Evolutionary conservation across 2,113 vertebrate species (phyloP).

Genomic region (Ptyas mucosa): DNA sequence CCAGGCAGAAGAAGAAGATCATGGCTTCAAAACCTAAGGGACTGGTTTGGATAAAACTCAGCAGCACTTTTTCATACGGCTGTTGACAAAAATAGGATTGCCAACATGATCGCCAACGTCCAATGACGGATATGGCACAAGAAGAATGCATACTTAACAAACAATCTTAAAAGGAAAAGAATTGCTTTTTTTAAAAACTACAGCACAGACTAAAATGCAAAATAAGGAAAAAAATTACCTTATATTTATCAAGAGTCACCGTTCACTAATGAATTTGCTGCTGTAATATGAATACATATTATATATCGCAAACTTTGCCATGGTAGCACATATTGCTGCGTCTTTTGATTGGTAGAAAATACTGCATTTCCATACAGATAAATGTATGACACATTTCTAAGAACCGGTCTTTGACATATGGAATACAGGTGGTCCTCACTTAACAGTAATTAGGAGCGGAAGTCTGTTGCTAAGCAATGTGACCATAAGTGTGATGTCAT

Average conservation of each 20-base stretch:
- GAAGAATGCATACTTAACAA: background rate
- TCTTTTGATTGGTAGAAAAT: background rate
- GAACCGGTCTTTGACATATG: background rate
- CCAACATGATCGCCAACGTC: too few relatives aligned
- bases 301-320: background rate
- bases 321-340: background rate
- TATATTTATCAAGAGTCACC: background rate
- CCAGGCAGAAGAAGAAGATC: too few relatives aligned
- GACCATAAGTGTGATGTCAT: background rate
- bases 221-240: background rate
- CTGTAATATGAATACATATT: background rate
- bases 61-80: too few relatives aligned
- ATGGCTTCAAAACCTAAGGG: too few relatives aligned
- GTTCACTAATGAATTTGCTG: background rate
- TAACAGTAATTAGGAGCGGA: background rate
- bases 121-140: too few relatives aligned
- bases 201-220: background rate
- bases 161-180: background rate
- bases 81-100: too few relatives aligned
- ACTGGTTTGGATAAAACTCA: too few relatives aligned
- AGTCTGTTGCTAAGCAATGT: background rate
- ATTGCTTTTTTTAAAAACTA: background rate
- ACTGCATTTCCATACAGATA: background rate
- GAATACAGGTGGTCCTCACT: background rate
- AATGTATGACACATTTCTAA: background rate